These are phyloP conservation scores for Gulo gulo DNA, from an alignment of 2,113 vertebrate genomes.

Conservation along the genomic window DNA sequence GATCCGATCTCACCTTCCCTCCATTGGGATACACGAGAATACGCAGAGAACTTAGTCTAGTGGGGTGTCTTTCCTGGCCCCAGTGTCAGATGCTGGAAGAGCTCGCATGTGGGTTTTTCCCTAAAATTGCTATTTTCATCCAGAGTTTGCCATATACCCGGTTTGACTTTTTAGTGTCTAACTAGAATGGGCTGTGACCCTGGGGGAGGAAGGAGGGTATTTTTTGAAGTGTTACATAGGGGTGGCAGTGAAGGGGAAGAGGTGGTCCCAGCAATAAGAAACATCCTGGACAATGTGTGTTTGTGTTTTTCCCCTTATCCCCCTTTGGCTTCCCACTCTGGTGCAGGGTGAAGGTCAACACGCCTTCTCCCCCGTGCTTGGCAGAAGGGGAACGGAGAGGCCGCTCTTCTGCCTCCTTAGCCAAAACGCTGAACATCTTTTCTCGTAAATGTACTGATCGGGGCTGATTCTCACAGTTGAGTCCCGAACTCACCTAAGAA, in stretches of 20 bases:
- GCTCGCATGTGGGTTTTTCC: neutral
- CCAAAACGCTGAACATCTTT: accelerated
- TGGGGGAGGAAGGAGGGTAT: accelerated
- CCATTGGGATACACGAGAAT: accelerated
- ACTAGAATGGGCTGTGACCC: neutral
- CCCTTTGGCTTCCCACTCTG: neutral
- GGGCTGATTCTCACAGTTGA: neutral
- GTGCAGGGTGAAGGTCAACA: no score
- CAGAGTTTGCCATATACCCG: neutral
- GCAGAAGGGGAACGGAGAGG: accelerated
- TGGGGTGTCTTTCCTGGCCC: accelerated
- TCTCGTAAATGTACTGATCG: accelerated
- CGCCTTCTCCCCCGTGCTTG: neutral
- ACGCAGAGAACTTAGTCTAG: accelerated
- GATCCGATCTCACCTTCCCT: neutral
- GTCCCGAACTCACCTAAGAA: neutral
- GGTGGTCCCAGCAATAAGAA: neutral
- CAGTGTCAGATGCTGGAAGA: accelerated
- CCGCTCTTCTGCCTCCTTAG: accelerated
- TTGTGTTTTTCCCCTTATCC: no score
- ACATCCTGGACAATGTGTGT: accelerated
- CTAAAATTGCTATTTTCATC: neutral
- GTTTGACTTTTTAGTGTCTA: neutral
- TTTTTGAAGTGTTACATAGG: accelerated
- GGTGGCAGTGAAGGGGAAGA: no score